Evolutionary conservation across 2,113 vertebrate genomes (phyloP).

Genomic region (Tachuris rubrigastra): DNA sequence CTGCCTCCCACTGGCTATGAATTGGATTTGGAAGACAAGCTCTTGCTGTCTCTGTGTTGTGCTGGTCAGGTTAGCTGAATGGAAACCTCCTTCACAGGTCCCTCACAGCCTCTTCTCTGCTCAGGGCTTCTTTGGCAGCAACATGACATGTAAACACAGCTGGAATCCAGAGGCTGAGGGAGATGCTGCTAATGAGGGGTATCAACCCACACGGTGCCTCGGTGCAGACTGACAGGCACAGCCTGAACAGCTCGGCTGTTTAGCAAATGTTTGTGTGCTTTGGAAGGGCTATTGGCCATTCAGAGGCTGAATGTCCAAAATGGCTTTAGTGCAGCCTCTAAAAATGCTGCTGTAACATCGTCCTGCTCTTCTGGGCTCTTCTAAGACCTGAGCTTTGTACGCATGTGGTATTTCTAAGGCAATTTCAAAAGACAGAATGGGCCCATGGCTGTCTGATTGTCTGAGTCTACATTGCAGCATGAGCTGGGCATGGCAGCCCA

Average conservation of each 20-base stretch:
- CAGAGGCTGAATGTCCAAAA: background rate
- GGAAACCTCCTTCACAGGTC: background rate
- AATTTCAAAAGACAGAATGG: background rate
- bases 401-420: background rate
- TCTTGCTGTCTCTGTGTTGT: background rate
- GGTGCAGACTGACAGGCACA: fast-evolving
- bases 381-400: background rate
- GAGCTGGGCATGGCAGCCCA: background rate
- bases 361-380: background rate
- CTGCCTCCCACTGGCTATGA: background rate
- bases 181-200: background rate
- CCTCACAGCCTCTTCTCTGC: background rate
- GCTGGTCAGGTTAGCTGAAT: background rate
- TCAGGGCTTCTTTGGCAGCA: background rate
- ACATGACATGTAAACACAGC: background rate
- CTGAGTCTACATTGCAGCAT: fast-evolving
- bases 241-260: fast-evolving
- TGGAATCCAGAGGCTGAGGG: background rate
- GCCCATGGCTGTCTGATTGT: fast-evolving
- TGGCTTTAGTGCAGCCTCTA: background rate
- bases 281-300: background rate
- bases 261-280: background rate
- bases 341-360: background rate
- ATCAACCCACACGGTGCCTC: fast-evolving
- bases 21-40: background rate